phyloP scores from a whole-genome alignment of 2,888 invertebrate genomes.

The Helicoverpa assulta region DNA sequence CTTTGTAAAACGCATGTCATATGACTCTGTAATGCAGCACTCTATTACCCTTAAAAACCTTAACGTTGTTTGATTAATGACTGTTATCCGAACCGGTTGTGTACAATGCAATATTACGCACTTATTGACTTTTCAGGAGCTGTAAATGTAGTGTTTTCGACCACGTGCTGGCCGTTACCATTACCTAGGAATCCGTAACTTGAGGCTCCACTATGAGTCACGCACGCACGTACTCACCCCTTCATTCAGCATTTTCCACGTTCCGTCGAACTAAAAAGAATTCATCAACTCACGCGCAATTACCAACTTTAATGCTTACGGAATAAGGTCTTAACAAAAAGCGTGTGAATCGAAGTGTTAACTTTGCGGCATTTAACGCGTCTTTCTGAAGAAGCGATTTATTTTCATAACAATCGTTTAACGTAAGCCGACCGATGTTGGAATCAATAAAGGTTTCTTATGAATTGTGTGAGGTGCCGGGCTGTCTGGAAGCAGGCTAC shows the following conservation, averaged over 20 bases:
- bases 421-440: constrained; percentile 45
- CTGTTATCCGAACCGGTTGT: constrained; percentile 58
- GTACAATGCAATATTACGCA: constrained; percentile 58
- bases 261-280: constrained; percentile 21
- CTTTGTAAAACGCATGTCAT: constrained; percentile 5
- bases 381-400: constrained; percentile 42
- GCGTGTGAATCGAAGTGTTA: constrained; percentile 15
- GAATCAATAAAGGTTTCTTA: constrained; percentile 54
- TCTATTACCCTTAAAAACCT: constrained; percentile 51
- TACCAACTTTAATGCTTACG: constrained; percentile 34
- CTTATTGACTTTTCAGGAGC: constrained; percentile 60
- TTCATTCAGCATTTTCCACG: constrained; percentile 24
- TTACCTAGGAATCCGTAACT: constrained; percentile 63
- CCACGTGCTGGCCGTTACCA: constrained; percentile 62
- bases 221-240: constrained; percentile 41
- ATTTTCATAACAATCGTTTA: constrained; percentile 60
- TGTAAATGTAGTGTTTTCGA: constrained; percentile 39
- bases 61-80: constrained; percentile 42
- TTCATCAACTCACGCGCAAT: constrained; percentile 8
- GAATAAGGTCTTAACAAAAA: constrained; percentile 4
- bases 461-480: constrained; percentile 53
- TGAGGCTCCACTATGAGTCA: constrained; percentile 54
- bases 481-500: constrained; percentile 55
- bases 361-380: constrained; percentile 24
- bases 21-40: constrained; percentile 33